Conservation (phyloP, 2,888 invertebrate genomes). For the Emmelina monodactyla region DNA sequence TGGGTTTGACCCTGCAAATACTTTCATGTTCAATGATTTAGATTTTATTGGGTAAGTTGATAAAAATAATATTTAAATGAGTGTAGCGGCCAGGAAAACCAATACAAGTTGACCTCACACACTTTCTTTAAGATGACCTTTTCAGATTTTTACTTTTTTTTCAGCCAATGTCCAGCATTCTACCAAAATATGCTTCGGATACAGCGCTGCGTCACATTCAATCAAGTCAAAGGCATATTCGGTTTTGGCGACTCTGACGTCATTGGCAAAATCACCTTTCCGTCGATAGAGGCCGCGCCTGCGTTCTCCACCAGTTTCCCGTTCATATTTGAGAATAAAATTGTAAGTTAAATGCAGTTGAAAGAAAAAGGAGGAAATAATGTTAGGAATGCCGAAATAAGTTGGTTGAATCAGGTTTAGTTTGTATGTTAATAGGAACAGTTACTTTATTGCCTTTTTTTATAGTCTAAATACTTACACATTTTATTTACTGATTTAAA, state of each 20-base stretch:
- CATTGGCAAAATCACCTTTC: slow-evolving; percentile 97
- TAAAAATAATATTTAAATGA: not conserved
- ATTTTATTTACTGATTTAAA: too few species aligned
- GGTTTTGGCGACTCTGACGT: slow-evolving; percentile 96
- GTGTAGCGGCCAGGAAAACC: slow-evolving; percentile 1
- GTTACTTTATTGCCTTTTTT: too few species aligned
- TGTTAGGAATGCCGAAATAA: too few species aligned
- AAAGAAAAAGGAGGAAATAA: too few species aligned
- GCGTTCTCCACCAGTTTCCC: slow-evolving; percentile 91
- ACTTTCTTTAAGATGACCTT: not conserved
- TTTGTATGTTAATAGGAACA: too few species aligned
- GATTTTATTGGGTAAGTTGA: slow-evolving; percentile 87
- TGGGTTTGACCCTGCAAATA: slow-evolving; percentile 92
- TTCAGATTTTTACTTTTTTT: slow-evolving; percentile 14
- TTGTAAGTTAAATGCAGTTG: slow-evolving; percentile 66
- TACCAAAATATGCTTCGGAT: slow-evolving; percentile 93
- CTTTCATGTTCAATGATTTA: slow-evolving; percentile 96
- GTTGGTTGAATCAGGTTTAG: too few species aligned
- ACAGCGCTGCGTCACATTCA: slow-evolving; percentile 94
- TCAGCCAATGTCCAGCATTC: slow-evolving; percentile 85
- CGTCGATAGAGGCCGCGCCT: slow-evolving; percentile 95
- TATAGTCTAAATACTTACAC: too few species aligned
- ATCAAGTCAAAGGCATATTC: slow-evolving; percentile 98
- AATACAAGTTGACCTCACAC: too few species aligned
- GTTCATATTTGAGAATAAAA: slow-evolving; percentile 82